Base-by-base conservation (phyloP, 2,888 invertebrate genomes). In the Trachelus troglodyta region DNA sequence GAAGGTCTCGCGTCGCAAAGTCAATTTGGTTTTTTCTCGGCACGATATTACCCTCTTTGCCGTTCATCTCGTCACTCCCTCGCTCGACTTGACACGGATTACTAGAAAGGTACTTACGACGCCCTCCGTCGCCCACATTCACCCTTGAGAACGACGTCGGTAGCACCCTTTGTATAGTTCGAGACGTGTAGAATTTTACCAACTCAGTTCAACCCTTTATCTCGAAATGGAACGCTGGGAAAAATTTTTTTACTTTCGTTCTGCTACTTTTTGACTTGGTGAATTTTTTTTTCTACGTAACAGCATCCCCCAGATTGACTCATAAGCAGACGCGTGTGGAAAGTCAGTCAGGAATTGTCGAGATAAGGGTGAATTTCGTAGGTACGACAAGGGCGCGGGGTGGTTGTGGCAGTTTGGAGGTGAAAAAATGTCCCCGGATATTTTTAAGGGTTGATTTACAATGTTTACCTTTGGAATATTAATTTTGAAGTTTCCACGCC, bases 391-490 rank as follows among this genome's bases (percentile, higher is more conserved):
- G 15, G 4, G 40, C 1, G 23, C 40, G 23, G 23, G 40, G 15
- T 40, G 40, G 15, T 12, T 4, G 40, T 23, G 40, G 6, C 0
- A 23, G 23, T 23, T 23, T 56, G 1, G 69, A 75, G 73, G 75
- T 40, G 76, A 78, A 79, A 76, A 15, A 35, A n/a, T 33, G 35
- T 69, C 37, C 23, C 23, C 75, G 75, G 75, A 74, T 74, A 75
- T 69, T 73, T 69, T 37, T 77, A 76, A 77, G 81, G 84, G 82
- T 86, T 87, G 88, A 89, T 89, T 89, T 89, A 88, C 86, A 87
- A 87, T 87, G 85, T 87, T 88, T 85, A 84, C 83, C 84, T 82
- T 83, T 83, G 9, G 85, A 89, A 89, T 89, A 89, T 89, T 90
- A 89, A 90, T 89, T 89, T 89, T 85, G 87, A 88, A 90, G 84